Percentiles rank a stretch among this genome's conserved stretches.
phyloP scores from a whole-genome alignment of 53 echinoderm and acorn worm genomes.

The Pentamera pediparva region DNA sequence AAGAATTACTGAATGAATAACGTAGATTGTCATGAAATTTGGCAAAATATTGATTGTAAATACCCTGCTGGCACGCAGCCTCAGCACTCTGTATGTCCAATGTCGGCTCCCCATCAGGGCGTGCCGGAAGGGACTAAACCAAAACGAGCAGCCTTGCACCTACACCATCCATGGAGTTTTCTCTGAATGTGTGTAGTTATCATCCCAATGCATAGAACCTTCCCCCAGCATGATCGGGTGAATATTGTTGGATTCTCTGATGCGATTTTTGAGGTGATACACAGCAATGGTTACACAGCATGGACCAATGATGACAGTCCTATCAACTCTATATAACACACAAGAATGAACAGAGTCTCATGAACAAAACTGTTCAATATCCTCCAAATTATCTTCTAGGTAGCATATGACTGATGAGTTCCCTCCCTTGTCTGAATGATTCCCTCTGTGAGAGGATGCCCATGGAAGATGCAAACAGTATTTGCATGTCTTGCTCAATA shows the following conservation, averaged over 20 bases:
- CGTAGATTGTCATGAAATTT: no score
- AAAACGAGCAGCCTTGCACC: no score
- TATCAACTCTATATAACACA: slow-evolving; percentile 26
- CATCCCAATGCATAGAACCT: slow-evolving; percentile 17
- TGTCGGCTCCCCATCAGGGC: no score
- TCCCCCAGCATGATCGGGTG: slow-evolving; percentile 12
- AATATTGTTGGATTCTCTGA: background rate
- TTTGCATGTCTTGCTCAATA: slow-evolving; percentile 19
- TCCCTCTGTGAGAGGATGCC: slow-evolving; percentile 21
- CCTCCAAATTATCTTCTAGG: slow-evolving; percentile 5
- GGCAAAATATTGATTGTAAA: no score
- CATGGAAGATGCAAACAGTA: background rate
- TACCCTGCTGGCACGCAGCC: no score
- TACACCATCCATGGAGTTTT: background rate
- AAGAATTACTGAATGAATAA: no score
- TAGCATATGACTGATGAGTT: slow-evolving; percentile 29
- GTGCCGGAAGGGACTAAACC: no score
- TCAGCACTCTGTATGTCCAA: no score
- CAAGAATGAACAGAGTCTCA: no score
- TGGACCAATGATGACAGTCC: slow-evolving; percentile 17
- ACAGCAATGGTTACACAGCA: slow-evolving; percentile 25
- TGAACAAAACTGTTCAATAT: slow-evolving; percentile 17
- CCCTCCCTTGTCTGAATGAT: slow-evolving; percentile 7
- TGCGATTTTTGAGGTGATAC: slow-evolving; percentile 17
- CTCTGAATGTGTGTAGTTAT: background rate